Conservation (phyloP, 2,888 invertebrate genomes). For the Hirtodrosophila trivittata region DNA sequence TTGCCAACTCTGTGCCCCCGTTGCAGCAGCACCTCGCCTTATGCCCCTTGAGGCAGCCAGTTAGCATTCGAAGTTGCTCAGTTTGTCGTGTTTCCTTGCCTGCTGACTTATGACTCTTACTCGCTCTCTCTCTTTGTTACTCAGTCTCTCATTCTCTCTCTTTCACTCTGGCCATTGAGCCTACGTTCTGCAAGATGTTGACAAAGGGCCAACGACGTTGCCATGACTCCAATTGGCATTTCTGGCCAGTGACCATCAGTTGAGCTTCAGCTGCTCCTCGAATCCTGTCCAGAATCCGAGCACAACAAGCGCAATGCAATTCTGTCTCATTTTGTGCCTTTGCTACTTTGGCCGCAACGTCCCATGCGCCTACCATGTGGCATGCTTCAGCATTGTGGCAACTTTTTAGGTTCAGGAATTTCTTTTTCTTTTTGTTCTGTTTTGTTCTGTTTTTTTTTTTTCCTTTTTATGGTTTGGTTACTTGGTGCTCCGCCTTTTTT, state of each 20-base stretch:
- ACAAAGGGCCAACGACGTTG: constrained; percentile 30
- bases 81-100: constrained; percentile 36
- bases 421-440: constrained; percentile 3
- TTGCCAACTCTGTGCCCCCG: constrained; percentile 14
- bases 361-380: constrained; percentile 3
- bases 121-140: background rate
- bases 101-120: constrained; percentile 18
- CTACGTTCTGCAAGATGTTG: constrained; percentile 15
- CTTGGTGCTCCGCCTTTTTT: background rate
- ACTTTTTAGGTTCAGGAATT: constrained; percentile 9
- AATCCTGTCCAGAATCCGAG: constrained; percentile 20
- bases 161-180: too few species aligned
- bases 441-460: background rate
- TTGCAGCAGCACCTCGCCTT: background rate
- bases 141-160: background rate
- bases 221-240: background rate
- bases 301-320: constrained; percentile 19
- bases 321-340: constrained; percentile 17
- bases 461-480: too few species aligned
- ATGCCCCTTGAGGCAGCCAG: constrained; percentile 18
- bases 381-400: constrained; percentile 27
- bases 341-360: constrained; percentile 12
- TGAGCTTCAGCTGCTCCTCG: constrained; percentile 22
- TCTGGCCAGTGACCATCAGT: constrained; percentile 29
- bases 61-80: constrained; percentile 51